Percentiles rank a stretch among this genome's conserved stretches.
Conservation (phyloP, 2,113 vertebrate genomes). For the Catharus minimus region DNA sequence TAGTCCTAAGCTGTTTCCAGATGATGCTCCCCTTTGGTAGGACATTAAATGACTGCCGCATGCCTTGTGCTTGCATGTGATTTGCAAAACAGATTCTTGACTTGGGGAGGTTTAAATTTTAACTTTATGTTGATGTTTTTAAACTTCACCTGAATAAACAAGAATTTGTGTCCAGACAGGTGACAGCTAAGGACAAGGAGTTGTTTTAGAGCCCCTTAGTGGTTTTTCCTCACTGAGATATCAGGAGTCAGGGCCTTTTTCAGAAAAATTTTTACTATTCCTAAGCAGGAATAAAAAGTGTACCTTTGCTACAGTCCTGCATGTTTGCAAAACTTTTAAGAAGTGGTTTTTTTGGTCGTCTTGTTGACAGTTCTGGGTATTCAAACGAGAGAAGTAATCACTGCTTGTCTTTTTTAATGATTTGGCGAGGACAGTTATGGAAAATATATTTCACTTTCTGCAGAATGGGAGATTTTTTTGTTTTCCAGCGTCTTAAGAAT, state of each 20-base stretch:
- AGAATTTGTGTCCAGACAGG: not conserved
- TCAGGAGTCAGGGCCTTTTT: not conserved
- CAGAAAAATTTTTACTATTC: not conserved
- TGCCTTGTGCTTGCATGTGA: not conserved
- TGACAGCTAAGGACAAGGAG: not conserved
- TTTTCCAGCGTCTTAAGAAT: not conserved
- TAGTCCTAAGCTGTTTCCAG: not conserved
- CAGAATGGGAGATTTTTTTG: not conserved
- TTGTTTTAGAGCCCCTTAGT: not conserved
- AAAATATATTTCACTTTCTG: not conserved
- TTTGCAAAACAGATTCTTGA: not conserved
- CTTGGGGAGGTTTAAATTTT: not conserved
- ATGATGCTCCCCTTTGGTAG: not conserved
- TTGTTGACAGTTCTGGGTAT: not conserved
- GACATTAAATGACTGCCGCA: not conserved
- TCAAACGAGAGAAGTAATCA: not conserved
- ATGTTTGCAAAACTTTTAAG: not conserved
- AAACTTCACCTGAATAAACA: not conserved
- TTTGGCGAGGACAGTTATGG: not conserved
- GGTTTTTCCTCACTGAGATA: not conserved
- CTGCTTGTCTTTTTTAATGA: not conserved
- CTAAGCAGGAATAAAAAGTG: not conserved
- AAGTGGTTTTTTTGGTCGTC: accelerated
- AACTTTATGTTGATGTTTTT: not conserved
- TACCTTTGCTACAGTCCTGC: not conserved